Conservation (phyloP, 2,888 invertebrate genomes). For the Dorcus parallelipipedus region DNA sequence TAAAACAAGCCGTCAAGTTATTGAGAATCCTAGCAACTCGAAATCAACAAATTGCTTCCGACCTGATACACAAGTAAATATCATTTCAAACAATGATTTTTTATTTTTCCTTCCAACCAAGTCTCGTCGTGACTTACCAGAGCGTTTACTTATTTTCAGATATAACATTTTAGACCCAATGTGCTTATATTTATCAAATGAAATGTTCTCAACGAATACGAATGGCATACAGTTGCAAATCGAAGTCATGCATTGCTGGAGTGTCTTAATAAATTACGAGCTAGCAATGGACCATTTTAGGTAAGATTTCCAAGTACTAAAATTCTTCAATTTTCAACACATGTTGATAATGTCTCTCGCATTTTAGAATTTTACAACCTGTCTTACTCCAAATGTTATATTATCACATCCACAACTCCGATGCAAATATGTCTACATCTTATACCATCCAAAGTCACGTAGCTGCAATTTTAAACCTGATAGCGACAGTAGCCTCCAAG, state of each 20-base stretch:
- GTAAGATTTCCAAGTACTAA: constrained; percentile 26
- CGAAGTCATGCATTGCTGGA: constrained; percentile 60
- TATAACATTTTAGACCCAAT: constrained; percentile 56
- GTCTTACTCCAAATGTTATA: constrained; percentile 56
- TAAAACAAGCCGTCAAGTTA: constrained; percentile 69
- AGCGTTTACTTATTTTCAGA: constrained; percentile 27
- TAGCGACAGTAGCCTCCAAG: constrained; percentile 37
- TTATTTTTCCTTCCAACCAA: no score
- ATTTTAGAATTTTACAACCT: constrained; percentile 50
- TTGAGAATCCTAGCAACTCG: constrained; percentile 68
- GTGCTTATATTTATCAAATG: constrained; percentile 56
- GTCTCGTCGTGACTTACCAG: no score
- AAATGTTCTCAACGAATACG: constrained; percentile 50
- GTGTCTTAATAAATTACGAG: constrained; percentile 55
- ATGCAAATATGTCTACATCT: constrained; percentile 50
- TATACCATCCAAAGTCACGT: constrained; percentile 58
- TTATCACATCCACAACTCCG: constrained; percentile 58
- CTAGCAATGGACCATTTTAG: constrained; percentile 51
- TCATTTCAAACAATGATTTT: neutral
- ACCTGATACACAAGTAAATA: constrained; percentile 52
- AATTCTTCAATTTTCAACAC: no score
- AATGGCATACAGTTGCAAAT: constrained; percentile 60
- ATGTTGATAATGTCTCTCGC: no score
- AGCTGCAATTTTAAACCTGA: constrained; percentile 54
- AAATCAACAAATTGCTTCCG: constrained; percentile 53